Conservation (phyloP, 2,797 vertebrate species). For the Limnodromus scolopaceus region DNA sequence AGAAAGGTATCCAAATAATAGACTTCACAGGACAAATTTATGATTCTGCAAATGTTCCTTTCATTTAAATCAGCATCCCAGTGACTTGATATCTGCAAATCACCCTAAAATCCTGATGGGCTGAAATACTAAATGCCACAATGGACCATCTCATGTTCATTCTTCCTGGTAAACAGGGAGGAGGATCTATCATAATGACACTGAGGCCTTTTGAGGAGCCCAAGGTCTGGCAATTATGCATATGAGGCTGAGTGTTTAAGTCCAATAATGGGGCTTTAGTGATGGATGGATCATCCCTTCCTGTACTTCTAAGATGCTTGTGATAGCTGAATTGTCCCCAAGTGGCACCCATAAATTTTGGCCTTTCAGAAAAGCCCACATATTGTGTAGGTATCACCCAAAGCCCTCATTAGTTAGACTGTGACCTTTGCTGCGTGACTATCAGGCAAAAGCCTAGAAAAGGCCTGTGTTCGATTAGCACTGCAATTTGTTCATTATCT, state of each 20-base stretch:
- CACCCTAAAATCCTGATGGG: slow-evolving; percentile 64
- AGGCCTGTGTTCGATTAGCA: slow-evolving; percentile 77
- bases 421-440: slow-evolving; percentile 78
- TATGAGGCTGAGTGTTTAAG: slow-evolving; percentile 72
- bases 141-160: slow-evolving; percentile 59
- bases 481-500: slow-evolving; percentile 81
- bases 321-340: slow-evolving; percentile 74
- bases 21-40: slow-evolving; percentile 69
- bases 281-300: slow-evolving; percentile 71
- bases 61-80: slow-evolving; percentile 64
- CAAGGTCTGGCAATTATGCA: slow-evolving; percentile 75
- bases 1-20: slow-evolving; percentile 42
- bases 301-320: slow-evolving; percentile 65
- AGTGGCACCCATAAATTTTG: slow-evolving; percentile 75
- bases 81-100: slow-evolving; percentile 71
- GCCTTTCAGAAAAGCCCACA: slow-evolving; percentile 74
- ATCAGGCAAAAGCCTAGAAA: slow-evolving; percentile 68
- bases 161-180: slow-evolving; percentile 70
- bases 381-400: slow-evolving; percentile 73
- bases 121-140: slow-evolving; percentile 67
- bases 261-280: slow-evolving; percentile 71
- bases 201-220: slow-evolving; percentile 61
- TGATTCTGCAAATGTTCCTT: slow-evolving; percentile 62
- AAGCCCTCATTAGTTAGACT: slow-evolving; percentile 78
- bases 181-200: slow-evolving; percentile 76